Percentiles rank a stretch among this genome's conserved stretches.
Evolutionary conservation across 2,797 vertebrate species (phyloP).

Genomic region (Crypturellus tataupa): DNA sequence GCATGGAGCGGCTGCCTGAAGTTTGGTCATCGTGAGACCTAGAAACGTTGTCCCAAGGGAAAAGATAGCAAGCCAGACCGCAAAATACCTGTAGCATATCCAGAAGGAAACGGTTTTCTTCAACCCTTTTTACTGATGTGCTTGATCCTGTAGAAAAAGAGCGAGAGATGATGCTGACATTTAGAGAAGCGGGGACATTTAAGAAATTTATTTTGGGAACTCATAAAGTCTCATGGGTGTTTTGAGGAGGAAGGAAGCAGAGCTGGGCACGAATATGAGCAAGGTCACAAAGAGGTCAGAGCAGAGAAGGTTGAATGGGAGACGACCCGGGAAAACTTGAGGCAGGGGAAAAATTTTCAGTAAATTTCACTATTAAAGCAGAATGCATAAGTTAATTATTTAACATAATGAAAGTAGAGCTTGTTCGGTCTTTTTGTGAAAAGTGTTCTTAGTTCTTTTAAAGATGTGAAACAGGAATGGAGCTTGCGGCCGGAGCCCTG

Average conservation of each 20-base stretch:
- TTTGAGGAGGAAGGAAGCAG: background rate
- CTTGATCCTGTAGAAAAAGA: background rate
- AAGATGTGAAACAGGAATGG: background rate
- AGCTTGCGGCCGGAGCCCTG: background rate
- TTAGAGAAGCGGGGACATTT: background rate
- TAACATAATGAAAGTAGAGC: background rate
- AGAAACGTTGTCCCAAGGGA: background rate
- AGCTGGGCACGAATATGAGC: background rate
- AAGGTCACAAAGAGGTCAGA: background rate
- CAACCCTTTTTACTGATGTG: background rate
- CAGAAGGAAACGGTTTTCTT: background rate
- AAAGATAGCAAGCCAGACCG: background rate
- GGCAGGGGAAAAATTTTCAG: background rate
- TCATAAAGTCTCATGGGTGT: background rate
- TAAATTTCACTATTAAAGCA: background rate
- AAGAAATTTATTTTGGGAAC: background rate
- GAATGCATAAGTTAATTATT: background rate
- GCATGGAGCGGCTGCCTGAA: background rate
- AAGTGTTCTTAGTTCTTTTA: background rate
- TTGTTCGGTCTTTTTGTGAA: background rate
- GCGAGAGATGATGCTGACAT: background rate
- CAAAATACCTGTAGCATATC: background rate
- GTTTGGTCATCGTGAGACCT: background rate
- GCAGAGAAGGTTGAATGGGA: background rate
- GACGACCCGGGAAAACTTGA: background rate